Conservation (phyloP, 30 jellyfish, hydroid and myxozoan genomes). For the Chrysaora quinquecirrha region DNA sequence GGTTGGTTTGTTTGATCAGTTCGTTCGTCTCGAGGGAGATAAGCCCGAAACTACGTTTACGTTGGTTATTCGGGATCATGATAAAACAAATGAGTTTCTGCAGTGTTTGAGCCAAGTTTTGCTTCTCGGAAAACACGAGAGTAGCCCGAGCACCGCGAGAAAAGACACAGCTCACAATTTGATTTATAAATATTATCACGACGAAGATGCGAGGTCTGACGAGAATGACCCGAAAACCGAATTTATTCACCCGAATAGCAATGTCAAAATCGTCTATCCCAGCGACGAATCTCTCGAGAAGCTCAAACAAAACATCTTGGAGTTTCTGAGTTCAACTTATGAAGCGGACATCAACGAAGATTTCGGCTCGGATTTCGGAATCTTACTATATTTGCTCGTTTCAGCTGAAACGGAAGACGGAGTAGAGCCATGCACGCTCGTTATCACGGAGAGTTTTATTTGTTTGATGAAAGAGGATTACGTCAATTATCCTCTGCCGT, state of each 20-base stretch:
- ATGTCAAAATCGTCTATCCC: constrained; percentile 83
- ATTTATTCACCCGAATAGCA: constrained; percentile 78
- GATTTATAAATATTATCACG: constrained; percentile 55
- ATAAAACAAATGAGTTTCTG: constrained; percentile 77
- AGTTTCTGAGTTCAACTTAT: constrained; percentile 20
- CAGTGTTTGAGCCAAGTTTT: constrained; percentile 66
- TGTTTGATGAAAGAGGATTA: constrained; percentile 82
- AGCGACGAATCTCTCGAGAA: constrained; percentile 93
- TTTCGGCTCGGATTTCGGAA: constrained; percentile 62
- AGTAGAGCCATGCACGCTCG: constrained; percentile 78
- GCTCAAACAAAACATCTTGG: constrained; percentile 59
- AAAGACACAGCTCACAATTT: constrained; percentile 59
- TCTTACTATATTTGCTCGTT: constrained; percentile 62
- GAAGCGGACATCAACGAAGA: constrained; percentile 43
- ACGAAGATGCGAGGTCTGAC: constrained; percentile 68
- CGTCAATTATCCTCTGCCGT: constrained; percentile 91
- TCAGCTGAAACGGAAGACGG: constrained; percentile 58
- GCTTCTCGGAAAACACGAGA: constrained; percentile 57
- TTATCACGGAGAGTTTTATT: constrained; percentile 70
- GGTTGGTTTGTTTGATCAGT: constrained; percentile 92
- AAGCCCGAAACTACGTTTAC: constrained; percentile 71
- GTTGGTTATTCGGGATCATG: constrained; percentile 74
- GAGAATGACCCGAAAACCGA: constrained; percentile 78
- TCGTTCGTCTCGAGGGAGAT: constrained; percentile 84
- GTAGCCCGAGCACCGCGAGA: constrained; percentile 18